A percentile compares a stretch with the other conserved stretches of the same genome.
Evolutionary conservation across 2,888 invertebrate species (phyloP).

Genomic region (Drosophila formosana): DNA sequence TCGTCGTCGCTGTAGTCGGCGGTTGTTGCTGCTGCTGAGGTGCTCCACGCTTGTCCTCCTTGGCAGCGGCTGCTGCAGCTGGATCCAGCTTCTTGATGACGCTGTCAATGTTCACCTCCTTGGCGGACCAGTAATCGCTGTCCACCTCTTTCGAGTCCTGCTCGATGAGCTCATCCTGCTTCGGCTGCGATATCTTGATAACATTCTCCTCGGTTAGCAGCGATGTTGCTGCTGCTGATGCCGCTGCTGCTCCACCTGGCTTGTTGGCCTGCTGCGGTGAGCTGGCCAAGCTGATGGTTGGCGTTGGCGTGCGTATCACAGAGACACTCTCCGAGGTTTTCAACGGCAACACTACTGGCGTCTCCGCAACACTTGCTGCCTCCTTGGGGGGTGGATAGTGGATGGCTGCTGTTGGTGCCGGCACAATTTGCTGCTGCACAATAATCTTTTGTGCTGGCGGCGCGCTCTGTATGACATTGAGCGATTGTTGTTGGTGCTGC

Average conservation of each 20-base stretch:
- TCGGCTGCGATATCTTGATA: slow-evolving; percentile 81
- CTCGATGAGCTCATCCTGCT: slow-evolving; percentile 84
- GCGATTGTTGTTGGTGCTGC: slow-evolving; percentile 47
- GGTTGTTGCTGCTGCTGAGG: slow-evolving; percentile 6
- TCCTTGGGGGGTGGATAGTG: slow-evolving; percentile 54
- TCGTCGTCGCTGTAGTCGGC: slow-evolving; percentile 23
- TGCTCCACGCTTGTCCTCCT: slow-evolving; percentile 45
- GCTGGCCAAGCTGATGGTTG: slow-evolving; percentile 53
- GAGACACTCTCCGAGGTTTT: slow-evolving; percentile 74
- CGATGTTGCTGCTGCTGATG: slow-evolving; percentile 36
- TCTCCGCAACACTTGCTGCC: slow-evolving; percentile 2
- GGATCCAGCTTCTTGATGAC: slow-evolving; percentile 92
- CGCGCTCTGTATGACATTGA: slow-evolving; percentile 80
- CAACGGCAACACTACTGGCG: slow-evolving; percentile 25
- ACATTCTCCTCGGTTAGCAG: slow-evolving; percentile 83
- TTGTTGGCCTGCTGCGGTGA: slow-evolving; percentile 50
- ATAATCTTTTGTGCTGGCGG: slow-evolving; percentile 73
- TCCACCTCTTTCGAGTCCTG: slow-evolving; percentile 88
- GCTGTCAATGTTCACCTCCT: slow-evolving; percentile 92
- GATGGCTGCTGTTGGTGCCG: slow-evolving; percentile 46
- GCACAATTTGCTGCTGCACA: slow-evolving; percentile 77
- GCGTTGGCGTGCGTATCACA: slow-evolving; percentile 67
- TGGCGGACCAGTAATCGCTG: slow-evolving; percentile 91
- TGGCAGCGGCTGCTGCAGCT: slow-evolving; percentile 29
- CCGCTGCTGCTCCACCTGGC: slow-evolving; percentile 2